These are phyloP conservation scores for Epirrita christyi DNA, from an alignment of 2,888 invertebrate genomes.

Conservation along the genomic window DNA sequence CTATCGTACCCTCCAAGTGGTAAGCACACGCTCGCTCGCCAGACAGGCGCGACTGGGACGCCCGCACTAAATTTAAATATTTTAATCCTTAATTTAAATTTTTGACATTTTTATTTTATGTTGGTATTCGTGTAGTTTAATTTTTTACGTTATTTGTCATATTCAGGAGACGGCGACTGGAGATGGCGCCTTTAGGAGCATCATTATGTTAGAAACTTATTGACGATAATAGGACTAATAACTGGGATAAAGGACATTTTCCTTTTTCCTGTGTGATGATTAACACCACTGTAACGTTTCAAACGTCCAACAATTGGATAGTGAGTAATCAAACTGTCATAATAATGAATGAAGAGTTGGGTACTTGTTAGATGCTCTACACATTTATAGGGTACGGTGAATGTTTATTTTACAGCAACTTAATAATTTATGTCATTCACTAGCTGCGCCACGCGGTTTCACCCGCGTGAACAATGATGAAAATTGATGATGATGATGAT, in stretches of 20 bases:
- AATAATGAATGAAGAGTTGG: no score
- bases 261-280: constrained; percentile 30
- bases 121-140: constrained; percentile 83
- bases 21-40: constrained; percentile 39
- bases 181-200: constrained; percentile 73
- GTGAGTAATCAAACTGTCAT: constrained; percentile 11
- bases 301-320: constrained; percentile 18
- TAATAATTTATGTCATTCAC: no score
- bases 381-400: no score
- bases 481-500: no score
- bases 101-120: constrained; percentile 85
- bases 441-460: no score
- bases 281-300: no score
- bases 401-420: no score
- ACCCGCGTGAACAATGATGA: no score
- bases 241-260: constrained; percentile 34
- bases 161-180: constrained; percentile 72
- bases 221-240: constrained; percentile 47
- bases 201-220: constrained; percentile 60
- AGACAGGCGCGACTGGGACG: constrained; percentile 66
- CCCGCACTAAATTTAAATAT: constrained; percentile 84
- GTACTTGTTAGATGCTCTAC: no score
- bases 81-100: constrained; percentile 85
- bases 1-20: constrained; percentile 20
- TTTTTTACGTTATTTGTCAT: constrained; percentile 85